Base-by-base conservation (phyloP, 2,113 vertebrate genomes). In the Ceyx cyanopectus region DNA sequence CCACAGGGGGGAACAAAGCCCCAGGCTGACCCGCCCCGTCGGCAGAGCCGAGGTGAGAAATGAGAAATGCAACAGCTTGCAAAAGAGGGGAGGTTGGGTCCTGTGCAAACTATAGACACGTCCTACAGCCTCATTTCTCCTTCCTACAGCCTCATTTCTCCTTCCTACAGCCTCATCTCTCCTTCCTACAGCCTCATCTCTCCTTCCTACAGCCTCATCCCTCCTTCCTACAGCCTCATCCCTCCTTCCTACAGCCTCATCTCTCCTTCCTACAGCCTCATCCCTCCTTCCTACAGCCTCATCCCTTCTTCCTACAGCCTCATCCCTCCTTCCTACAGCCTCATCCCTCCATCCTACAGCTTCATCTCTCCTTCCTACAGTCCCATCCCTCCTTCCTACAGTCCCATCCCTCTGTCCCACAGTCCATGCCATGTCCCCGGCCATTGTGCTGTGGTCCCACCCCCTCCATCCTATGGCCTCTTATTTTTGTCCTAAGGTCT, bases 1-100 rank as follows among this genome's bases (percentile, higher is more conserved):
- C 53, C 8, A 3, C n/a, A 11, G 67, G n/a, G 46, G 50, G 50
- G 34, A 90, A 85, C 86, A 93, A 94, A 94, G 94, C 86, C 92
- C 60, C 14, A 58, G 63, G 63, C 12, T 41, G 75, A n/a, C 65
- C 73, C 75, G 79, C 62, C 62, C 70, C 8, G 5, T 37, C 32
- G 20, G 70, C 14, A 1, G 58, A 32, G 75, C 48, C 1, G 57
- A 94, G 87, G 90, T 85, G 92, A 92, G 87, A 92, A 96, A 82
- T 10, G 75, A 92, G 87, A 92, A 96, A 82, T 10, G 75, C 70
- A 56, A 32, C 60, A 2, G 6, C 37, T 87, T 62, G 69, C 48
- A 68, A 66, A 81, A 63, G 1, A 1, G 60, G 62, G 63, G 20
- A n/a, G 9, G 79, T 29, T 46, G 57, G 17, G 58, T 67, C 63